Evolutionary conservation across 2,888 invertebrate species (phyloP).

Genomic region (Odontomyia ornata): DNA sequence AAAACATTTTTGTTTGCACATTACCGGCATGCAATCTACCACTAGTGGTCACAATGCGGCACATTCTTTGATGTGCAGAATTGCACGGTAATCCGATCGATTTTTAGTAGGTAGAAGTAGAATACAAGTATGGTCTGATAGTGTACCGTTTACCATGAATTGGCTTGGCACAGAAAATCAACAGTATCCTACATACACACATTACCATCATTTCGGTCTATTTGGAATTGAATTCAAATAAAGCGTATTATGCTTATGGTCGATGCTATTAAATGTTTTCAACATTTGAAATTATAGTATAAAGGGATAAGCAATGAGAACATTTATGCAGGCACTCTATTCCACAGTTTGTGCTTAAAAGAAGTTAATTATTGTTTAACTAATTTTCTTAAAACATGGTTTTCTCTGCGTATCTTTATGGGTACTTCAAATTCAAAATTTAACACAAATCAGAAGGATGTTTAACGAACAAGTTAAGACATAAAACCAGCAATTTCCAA

Average conservation of each 20-base stretch:
- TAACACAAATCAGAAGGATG: too few relatives aligned
- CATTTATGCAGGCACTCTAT: neutral
- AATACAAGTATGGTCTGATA: neutral
- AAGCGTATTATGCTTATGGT: constrained; percentile 21
- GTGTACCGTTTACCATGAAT: neutral
- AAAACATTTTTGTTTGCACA: constrained; percentile 40
- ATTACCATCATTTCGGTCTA: neutral
- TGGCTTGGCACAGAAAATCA: neutral
- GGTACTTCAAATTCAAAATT: too few relatives aligned
- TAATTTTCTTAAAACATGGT: too few relatives aligned
- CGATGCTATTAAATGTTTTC: constrained; percentile 24
- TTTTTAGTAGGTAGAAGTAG: constrained; percentile 16
- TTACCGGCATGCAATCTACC: constrained; percentile 14
- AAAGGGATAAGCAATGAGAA: too few relatives aligned
- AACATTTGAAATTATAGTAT: neutral
- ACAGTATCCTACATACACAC: neutral
- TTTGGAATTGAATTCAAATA: constrained; percentile 19
- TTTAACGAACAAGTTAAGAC: too few relatives aligned
- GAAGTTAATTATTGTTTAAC: too few relatives aligned
- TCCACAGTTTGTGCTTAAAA: neutral
- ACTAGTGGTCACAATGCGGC: constrained; percentile 27
- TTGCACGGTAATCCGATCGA: constrained; percentile 32
- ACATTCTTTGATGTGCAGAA: constrained; percentile 36
- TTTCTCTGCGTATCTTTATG: too few relatives aligned
- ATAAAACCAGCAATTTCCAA: too few relatives aligned